Percentiles rank a stretch among this genome's conserved stretches.
These are phyloP conservation scores for Gasteruption jaculator DNA, from an alignment of 2,888 invertebrate genomes.

Conservation along the genomic window DNA sequence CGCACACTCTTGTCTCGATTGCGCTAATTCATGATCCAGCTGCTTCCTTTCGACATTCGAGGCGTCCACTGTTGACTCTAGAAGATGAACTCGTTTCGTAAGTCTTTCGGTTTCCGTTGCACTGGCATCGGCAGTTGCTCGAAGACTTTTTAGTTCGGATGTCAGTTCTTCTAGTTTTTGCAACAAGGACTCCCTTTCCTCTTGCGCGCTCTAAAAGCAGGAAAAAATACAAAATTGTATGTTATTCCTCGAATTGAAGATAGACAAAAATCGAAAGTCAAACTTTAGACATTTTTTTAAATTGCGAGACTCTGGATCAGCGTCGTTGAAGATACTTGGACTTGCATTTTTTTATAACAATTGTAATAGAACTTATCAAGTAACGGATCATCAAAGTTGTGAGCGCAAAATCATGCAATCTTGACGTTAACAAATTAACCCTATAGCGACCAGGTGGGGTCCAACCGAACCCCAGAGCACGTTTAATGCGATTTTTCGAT, in stretches of 20 bases:
- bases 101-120: slow-evolving; percentile 64
- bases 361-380: too few relatives aligned
- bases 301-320: too few relatives aligned
- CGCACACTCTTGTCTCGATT: slow-evolving; percentile 70
- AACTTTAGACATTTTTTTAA: neutral
- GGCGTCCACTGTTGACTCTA: slow-evolving; percentile 73
- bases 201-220: slow-evolving; percentile 65
- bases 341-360: too few relatives aligned
- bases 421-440: too few relatives aligned
- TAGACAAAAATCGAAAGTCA: slow-evolving; percentile 3
- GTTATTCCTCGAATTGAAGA: slow-evolving; percentile 7
- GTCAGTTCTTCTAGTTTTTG: slow-evolving; percentile 76
- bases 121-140: slow-evolving; percentile 59
- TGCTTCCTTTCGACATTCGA: slow-evolving; percentile 71
- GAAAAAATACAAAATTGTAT: slow-evolving; percentile 6
- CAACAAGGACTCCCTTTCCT: slow-evolving; percentile 70
- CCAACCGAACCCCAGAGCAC: too few relatives aligned
- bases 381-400: too few relatives aligned
- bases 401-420: too few relatives aligned
- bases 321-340: too few relatives aligned
- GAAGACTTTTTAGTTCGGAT: slow-evolving; percentile 64
- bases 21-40: slow-evolving; percentile 68
- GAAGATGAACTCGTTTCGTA: slow-evolving; percentile 64
- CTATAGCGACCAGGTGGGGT: too few relatives aligned
- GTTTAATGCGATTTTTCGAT: too few relatives aligned